phyloP scores from a whole-genome alignment of 2,113 vertebrate species.

The Notarius quadriscutis region DNA sequence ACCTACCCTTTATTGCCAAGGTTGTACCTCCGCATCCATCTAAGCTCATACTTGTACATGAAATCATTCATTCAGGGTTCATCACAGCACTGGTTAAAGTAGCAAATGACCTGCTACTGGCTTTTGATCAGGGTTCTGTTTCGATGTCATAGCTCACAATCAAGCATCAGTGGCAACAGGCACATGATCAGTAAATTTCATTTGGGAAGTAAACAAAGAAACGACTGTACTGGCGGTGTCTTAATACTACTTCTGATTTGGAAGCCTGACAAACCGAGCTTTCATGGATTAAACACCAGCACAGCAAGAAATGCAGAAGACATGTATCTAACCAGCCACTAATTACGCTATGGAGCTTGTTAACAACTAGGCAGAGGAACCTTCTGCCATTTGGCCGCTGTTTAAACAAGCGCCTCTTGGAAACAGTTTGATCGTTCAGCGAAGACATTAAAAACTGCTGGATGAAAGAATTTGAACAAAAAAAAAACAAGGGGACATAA shows the following conservation, averaged over 20 bases:
- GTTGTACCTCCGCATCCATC: not conserved
- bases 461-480: not conserved
- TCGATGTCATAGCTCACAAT: not conserved
- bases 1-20: not conserved
- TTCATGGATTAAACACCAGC: not conserved
- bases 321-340: conserved; percentile 24
- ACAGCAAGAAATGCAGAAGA: not conserved
- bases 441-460: not conserved
- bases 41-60: not conserved
- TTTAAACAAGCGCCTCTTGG: conserved; percentile 20
- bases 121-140: not conserved
- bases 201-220: not conserved
- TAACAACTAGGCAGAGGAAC: conserved; percentile 37
- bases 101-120: not conserved
- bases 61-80: not conserved
- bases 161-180: too few species aligned
- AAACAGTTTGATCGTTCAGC: conserved; percentile 10
- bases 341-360: conserved; percentile 36
- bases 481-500: not conserved
- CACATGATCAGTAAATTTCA: not conserved
- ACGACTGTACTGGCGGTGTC: not conserved
- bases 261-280: not conserved
- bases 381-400: conserved; percentile 28
- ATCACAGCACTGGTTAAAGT: not conserved
- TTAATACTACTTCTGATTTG: not conserved